Evolutionary conservation across 2,888 invertebrate genomes (phyloP).

Genomic region (Penaeus monodon): DNA sequence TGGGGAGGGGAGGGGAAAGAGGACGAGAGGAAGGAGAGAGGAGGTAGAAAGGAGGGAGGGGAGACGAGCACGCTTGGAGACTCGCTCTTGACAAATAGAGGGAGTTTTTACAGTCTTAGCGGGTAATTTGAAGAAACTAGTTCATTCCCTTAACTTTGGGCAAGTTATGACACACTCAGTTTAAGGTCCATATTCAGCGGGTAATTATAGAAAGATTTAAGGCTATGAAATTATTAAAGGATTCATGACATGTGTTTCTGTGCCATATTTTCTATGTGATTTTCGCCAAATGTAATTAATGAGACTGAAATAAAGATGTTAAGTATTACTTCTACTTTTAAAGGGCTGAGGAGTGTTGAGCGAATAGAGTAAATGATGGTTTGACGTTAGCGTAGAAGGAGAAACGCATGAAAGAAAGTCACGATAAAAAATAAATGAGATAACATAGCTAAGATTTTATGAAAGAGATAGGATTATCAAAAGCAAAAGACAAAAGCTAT

Average conservation of each 20-base stretch:
- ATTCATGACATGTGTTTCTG: too few relatives aligned
- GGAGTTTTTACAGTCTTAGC: conserved; percentile 29
- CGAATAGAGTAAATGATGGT: background rate
- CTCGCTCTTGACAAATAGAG: conserved; percentile 47
- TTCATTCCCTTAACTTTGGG: conserved; percentile 34
- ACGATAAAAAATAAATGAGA: too few relatives aligned
- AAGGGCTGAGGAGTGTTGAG: too few relatives aligned
- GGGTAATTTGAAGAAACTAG: conserved; percentile 47
- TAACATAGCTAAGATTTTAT: too few relatives aligned
- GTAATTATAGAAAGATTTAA: conserved; percentile 23
- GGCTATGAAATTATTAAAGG: background rate
- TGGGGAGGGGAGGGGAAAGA: background rate
- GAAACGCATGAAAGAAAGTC: background rate
- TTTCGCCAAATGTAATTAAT: too few relatives aligned
- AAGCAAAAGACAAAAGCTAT: too few relatives aligned
- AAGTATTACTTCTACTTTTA: too few relatives aligned
- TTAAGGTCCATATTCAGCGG: conserved; percentile 38
- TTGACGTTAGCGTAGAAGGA: background rate
- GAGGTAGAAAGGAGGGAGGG: conserved; percentile 14
- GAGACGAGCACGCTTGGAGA: background rate
- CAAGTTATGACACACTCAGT: conserved; percentile 19
- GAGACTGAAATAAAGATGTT: too few relatives aligned
- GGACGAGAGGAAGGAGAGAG: background rate
- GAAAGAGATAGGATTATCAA: too few relatives aligned
- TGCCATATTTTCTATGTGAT: too few relatives aligned